These are phyloP conservation scores for Coboldia fuscipes DNA, from an alignment of 1,140 invertebrate genomes.

Conservation along the genomic window DNA sequence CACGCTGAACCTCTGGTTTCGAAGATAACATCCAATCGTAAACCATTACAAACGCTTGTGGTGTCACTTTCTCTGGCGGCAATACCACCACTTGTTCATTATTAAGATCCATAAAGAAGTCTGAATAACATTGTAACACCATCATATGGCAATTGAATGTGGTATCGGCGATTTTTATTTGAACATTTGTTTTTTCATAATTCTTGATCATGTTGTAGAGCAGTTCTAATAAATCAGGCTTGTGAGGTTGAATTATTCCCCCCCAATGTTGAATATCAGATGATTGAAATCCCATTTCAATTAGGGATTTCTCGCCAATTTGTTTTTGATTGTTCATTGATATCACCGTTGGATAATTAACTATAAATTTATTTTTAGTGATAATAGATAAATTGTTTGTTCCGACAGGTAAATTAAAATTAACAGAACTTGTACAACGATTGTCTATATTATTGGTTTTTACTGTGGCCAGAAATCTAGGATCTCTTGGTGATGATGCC, in stretches of 20 bases:
- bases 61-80: constrained; percentile 26
- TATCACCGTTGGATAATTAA: not conserved
- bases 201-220: constrained; percentile 12
- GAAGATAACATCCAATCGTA: constrained; percentile 57
- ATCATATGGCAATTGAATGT: constrained; percentile 15
- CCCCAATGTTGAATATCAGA: constrained; percentile 9
- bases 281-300: constrained; percentile 1
- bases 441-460: too few relatives aligned
- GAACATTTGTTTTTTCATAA: constrained; percentile 11
- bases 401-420: too few relatives aligned
- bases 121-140: constrained; percentile 14
- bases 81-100: constrained; percentile 1
- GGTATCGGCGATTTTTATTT: constrained; percentile 12
- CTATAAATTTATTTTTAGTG: not conserved
- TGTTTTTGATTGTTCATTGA: not conserved
- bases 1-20: constrained; percentile 30
- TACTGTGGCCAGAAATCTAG: too few relatives aligned
- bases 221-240: constrained; percentile 6
- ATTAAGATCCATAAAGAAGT: constrained; percentile 8
- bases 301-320: not conserved
- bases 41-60: constrained; percentile 37
- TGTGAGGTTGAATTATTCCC: constrained; percentile 8
- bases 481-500: too few relatives aligned
- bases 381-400: not conserved
- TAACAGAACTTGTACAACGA: too few relatives aligned